Evolutionary conservation across 1,140 invertebrate genomes (phyloP).

Genomic region (Pachypsylla venusta): DNA sequence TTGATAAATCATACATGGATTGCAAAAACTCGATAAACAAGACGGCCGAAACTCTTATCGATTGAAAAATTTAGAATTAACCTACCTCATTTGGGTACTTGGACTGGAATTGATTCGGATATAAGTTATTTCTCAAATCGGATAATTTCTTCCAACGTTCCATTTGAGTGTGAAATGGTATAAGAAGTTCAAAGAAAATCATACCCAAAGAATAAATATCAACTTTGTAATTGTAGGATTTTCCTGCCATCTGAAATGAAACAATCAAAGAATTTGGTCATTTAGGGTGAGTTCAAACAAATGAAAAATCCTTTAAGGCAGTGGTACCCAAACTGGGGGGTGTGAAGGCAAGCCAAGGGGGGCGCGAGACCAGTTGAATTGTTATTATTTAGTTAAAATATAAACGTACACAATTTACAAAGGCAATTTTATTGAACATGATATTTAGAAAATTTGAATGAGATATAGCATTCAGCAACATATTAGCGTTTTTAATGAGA

Average conservation of each 20-base stretch:
- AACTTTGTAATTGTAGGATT: slow-evolving; percentile 81
- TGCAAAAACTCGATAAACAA: too few relatives aligned
- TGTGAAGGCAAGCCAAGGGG: too few relatives aligned
- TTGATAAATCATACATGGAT: not conserved
- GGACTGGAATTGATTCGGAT: slow-evolving; percentile 48
- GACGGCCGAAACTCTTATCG: not conserved
- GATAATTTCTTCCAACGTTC: slow-evolving; percentile 55
- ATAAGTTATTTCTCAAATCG: slow-evolving; percentile 45
- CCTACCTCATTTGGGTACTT: slow-evolving; percentile 53
- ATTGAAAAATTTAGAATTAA: slow-evolving; percentile 11
- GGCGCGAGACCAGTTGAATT: too few relatives aligned
- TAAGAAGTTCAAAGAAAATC: slow-evolving; percentile 82
- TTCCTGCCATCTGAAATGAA: slow-evolving; percentile 40
- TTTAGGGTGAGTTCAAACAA: too few relatives aligned
- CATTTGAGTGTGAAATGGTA: slow-evolving; percentile 78
- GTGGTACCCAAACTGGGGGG: too few relatives aligned
- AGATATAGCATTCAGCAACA: too few relatives aligned
- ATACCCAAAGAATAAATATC: slow-evolving; percentile 93
- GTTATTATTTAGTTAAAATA: too few relatives aligned
- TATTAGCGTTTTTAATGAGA: too few relatives aligned
- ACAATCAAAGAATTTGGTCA: not conserved
- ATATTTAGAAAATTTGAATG: too few relatives aligned
- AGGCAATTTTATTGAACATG: too few relatives aligned
- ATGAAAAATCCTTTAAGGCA: too few relatives aligned
- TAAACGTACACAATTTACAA: too few relatives aligned